Evolutionary conservation across 2,888 invertebrate species (phyloP), one percentile per base, ranked within the genome.

Genomic region (Zelleria hepariella): DNA sequence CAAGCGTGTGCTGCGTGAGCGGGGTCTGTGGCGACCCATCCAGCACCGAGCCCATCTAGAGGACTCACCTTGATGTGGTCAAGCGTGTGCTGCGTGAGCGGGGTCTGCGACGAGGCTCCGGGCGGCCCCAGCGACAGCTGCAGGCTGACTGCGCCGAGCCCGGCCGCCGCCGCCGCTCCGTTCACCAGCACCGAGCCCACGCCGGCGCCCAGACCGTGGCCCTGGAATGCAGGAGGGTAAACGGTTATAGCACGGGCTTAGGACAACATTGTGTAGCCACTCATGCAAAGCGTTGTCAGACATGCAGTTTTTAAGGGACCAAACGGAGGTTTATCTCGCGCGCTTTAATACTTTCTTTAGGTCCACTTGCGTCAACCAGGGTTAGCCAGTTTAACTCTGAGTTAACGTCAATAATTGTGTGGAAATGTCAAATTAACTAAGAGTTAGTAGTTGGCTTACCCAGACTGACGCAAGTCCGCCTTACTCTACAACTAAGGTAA

Each of bases 21-120:
- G n/a, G n/a, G n/a, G 66, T 74, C 59, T 69, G 80, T 42, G 25
- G 86, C 60, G 92, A 90, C 66, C 94, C 94, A 81, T 94, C 91
- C 68, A 94, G 88, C 75, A 92, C 78, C 62, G 82, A 78, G 66
- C 85, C 88, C 73, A 91, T 89, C 63, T 90, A 77, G 64, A 67
- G 67, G 90, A 18, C 58, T 27, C 68, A 95, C 93, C 91, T 95
- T 95, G 78, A 97, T 95, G 77, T 95, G 95, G 80, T 97, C 97
- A 69, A 97, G 90, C 73, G 97, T 90, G 83, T 96, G 96, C 66
- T 93, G 92, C 63, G 95, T 94, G 68, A 95, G 90, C 59, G 93
- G 92, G 66, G 93, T 90, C 68, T 93, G 92, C 65, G 93, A 93
- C 72, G 92, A 92, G 61, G 95, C 93, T 69, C 95, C 91, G 70